Evolutionary conservation across 2,113 vertebrate genomes (phyloP).

Genomic region (Tympanuchus pallidicinctus): DNA sequence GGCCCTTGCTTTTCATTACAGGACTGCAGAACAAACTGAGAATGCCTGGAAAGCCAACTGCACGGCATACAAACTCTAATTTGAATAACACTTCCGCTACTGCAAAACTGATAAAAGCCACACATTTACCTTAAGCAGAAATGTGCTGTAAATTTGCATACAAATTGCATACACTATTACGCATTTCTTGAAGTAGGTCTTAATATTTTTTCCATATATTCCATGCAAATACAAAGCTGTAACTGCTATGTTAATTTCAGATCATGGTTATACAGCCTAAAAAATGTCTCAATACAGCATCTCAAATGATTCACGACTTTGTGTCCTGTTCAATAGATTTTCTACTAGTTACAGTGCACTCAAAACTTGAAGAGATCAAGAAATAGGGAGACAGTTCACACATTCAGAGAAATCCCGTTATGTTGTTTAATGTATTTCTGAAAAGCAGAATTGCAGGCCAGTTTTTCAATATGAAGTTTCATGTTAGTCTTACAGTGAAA

Average conservation of each 20-base stretch:
- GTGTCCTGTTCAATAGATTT: neutral
- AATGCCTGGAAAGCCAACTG: neutral
- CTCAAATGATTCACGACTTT: neutral
- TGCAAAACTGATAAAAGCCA: neutral
- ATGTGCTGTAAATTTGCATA: neutral
- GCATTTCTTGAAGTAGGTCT: neutral
- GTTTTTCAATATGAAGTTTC: neutral
- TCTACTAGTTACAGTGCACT: neutral
- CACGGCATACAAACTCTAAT: neutral
- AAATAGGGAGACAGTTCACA: neutral
- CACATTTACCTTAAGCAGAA: neutral
- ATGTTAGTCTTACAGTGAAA: neutral
- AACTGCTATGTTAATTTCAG: neutral
- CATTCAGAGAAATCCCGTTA: neutral
- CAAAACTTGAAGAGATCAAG: neutral
- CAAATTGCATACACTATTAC: neutral
- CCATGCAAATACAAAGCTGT: neutral
- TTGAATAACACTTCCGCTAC: neutral
- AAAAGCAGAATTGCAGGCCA: neutral
- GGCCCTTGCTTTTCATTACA: neutral
- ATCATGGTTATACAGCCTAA: neutral
- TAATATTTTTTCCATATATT: neutral
- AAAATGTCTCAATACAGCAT: neutral
- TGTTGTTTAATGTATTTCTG: neutral
- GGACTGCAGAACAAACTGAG: neutral